Conservation (phyloP, 2,888 invertebrate species). For the Eilema depressum region DNA sequence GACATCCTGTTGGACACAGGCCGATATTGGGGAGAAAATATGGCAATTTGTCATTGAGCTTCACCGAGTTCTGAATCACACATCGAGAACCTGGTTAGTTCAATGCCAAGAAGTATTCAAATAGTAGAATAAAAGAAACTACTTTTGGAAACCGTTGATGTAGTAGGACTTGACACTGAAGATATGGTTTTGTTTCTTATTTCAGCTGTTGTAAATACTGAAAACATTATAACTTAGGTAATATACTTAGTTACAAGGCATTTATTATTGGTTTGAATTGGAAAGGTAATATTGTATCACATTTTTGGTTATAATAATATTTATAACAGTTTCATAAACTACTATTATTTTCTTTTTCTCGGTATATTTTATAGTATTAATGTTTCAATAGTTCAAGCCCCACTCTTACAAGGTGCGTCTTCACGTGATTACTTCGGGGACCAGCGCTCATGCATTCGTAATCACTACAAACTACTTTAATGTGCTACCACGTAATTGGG, state of each 20-base stretch:
- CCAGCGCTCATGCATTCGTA: slow-evolving; percentile 40
- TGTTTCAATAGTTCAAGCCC: slow-evolving; percentile 43
- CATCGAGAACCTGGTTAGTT: background rate
- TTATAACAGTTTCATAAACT: no score
- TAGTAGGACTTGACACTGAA: no score
- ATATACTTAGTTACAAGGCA: no score
- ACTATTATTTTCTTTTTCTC: background rate
- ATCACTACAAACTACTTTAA: slow-evolving; percentile 41
- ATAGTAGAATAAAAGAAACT: background rate
- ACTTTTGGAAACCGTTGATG: no score
- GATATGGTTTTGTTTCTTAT: no score
- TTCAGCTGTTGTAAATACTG: no score
- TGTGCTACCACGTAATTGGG: slow-evolving; percentile 42
- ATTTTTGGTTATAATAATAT: no score
- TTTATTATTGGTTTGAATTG: no score
- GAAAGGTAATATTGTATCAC: no score
- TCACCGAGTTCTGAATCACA: background rate
- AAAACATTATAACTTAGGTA: no score
- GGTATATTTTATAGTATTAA: slow-evolving; percentile 36
- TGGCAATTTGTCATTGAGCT: background rate
- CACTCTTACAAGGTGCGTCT: slow-evolving; percentile 32
- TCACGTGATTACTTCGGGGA: slow-evolving; percentile 47
- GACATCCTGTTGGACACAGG: background rate
- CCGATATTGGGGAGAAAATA: slow-evolving; percentile 1
- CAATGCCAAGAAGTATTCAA: background rate